phyloP scores from a whole-genome alignment of 2,888 invertebrate species.

The Trachelus iudaicus region DNA sequence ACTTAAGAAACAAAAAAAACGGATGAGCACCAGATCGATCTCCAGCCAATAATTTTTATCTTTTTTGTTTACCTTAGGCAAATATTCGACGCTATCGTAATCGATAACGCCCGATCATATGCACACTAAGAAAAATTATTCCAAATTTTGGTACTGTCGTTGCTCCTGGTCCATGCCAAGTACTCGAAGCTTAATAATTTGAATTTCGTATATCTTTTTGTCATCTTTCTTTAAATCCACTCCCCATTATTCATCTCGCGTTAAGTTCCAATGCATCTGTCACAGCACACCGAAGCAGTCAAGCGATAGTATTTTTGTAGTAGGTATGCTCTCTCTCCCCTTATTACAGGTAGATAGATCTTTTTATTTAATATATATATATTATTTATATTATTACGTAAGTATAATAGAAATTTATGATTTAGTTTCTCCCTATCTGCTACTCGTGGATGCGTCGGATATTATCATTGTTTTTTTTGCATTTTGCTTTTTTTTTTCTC shows the following conservation, averaged over 20 bases:
- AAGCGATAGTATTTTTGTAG: constrained; percentile 5
- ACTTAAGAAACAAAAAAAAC: not conserved
- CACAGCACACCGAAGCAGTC: constrained; percentile 40
- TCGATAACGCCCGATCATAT: constrained; percentile 43
- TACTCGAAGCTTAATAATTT: not conserved
- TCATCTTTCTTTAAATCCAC: not conserved
- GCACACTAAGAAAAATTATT: constrained; percentile 53
- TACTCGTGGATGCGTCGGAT: constrained; percentile 20
- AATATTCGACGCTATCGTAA: not conserved
- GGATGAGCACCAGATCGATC: not conserved
- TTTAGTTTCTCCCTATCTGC: constrained; percentile 22
- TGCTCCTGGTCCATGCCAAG: not conserved
- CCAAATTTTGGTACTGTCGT: constrained; percentile 20
- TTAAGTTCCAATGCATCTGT: constrained; percentile 25
- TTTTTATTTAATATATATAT: constrained; percentile 29
- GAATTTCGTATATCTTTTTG: not conserved
- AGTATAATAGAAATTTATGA: constrained; percentile 41
- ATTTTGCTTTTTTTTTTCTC: constrained; percentile 1
- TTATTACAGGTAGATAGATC: constrained; percentile 23
- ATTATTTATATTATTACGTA: constrained; percentile 37
- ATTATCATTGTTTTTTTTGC: constrained; percentile 8
- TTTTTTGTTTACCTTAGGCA: not conserved
- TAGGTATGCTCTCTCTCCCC: constrained; percentile 14
- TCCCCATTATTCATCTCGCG: not conserved
- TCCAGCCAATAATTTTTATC: not conserved